Evolutionary conservation across 2,888 invertebrate genomes (phyloP).

Genomic region (Graphium colonna): DNA sequence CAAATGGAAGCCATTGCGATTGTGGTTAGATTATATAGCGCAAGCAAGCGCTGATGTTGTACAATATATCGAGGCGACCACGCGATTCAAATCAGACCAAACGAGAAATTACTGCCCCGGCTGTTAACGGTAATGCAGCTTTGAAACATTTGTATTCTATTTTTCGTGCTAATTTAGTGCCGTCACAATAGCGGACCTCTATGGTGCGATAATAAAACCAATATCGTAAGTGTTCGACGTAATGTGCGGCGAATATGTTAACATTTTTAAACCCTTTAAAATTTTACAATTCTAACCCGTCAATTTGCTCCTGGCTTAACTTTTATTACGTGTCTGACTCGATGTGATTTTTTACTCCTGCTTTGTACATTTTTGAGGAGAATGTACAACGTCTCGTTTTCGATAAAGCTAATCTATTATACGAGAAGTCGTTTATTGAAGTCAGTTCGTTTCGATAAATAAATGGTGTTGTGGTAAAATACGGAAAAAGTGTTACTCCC

Average conservation of each 20-base stretch:
- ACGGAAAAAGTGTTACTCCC: too few species aligned
- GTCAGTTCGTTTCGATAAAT: not conserved
- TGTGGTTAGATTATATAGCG: conserved; percentile 14
- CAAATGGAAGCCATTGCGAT: conserved; percentile 1
- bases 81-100: conserved; percentile 17
- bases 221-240: conserved; percentile 60
- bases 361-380: conserved; percentile 21
- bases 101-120: conserved; percentile 29
- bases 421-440: not conserved
- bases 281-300: conserved; percentile 60
- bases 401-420: not conserved
- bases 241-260: conserved; percentile 55
- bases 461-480: too few species aligned
- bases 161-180: conserved; percentile 44
- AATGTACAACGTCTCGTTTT: conserved; percentile 29
- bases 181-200: conserved; percentile 39
- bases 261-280: conserved; percentile 62
- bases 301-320: conserved; percentile 30
- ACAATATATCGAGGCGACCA: conserved; percentile 16
- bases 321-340: conserved; percentile 16
- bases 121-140: conserved; percentile 28
- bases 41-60: conserved; percentile 12
- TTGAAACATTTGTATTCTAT: conserved; percentile 37
- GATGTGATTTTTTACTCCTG: conserved; percentile 26
- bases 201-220: conserved; percentile 52